These are phyloP conservation scores for Meloe dianella DNA, from an alignment of 2,888 invertebrate genomes.

Conservation along the genomic window DNA sequence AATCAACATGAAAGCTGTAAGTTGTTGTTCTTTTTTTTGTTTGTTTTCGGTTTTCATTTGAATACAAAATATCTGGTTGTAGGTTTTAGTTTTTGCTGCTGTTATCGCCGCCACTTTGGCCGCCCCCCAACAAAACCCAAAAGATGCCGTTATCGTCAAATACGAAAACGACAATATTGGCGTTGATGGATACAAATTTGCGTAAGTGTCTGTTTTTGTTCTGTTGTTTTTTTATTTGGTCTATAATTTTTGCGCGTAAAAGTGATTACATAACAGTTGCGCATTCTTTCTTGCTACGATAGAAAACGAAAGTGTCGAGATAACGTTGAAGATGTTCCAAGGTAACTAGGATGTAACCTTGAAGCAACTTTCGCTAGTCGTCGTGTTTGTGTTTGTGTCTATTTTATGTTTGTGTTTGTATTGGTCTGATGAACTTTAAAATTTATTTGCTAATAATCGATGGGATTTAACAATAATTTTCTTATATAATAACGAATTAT, in stretches of 20 bases:
- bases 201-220: conserved; percentile 35
- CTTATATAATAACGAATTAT: neutral
- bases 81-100: conserved; percentile 44
- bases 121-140: conserved; percentile 47
- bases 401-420: neutral
- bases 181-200: conserved; percentile 48
- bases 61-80: conserved; percentile 21
- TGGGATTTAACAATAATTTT: neutral
- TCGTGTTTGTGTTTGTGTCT: neutral
- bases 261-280: conserved; percentile 3
- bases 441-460: neutral
- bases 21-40: no score
- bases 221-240: neutral
- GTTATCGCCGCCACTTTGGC: conserved; percentile 45
- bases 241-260: neutral
- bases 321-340: conserved; percentile 47
- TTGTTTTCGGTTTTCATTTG: no score
- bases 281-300: conserved; percentile 1
- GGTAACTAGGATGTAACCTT: conserved; percentile 51
- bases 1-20: neutral
- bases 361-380: conserved; percentile 36
- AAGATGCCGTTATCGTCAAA: conserved; percentile 45
- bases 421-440: neutral
- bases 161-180: conserved; percentile 50
- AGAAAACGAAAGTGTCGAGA: conserved; percentile 44